Conservation (phyloP, 2,888 invertebrate species). For the Hybos culiciformis region DNA sequence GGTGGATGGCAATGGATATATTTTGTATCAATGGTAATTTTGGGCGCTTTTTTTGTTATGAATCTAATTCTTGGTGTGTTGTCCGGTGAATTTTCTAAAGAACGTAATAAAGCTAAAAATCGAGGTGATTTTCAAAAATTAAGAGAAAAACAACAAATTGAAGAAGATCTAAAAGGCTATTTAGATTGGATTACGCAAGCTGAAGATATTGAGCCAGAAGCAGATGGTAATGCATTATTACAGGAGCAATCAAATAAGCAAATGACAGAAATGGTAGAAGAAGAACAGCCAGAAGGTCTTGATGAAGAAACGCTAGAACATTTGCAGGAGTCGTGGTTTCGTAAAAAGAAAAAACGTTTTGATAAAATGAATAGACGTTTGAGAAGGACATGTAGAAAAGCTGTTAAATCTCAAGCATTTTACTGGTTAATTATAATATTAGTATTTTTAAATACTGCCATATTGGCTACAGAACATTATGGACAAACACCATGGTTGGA, state of each 20-base stretch:
- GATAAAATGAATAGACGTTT: constrained; percentile 79
- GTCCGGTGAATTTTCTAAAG: constrained; percentile 99
- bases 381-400: constrained; percentile 82
- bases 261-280: constrained; percentile 70
- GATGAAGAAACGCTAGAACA: constrained; percentile 56
- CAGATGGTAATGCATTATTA: constrained; percentile 57
- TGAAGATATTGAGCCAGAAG: constrained; percentile 92
- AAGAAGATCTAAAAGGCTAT: constrained; percentile 94
- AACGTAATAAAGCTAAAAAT: constrained; percentile 98
- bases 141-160: constrained; percentile 94
- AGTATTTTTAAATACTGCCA: constrained; percentile 95
- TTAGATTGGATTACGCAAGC: constrained; percentile 99
- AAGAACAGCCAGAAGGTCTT: constrained; percentile 69
- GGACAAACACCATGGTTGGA: constrained; percentile 88
- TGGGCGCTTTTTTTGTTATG: constrained; percentile 99
- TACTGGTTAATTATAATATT: constrained; percentile 98
- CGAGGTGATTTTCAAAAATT: constrained; percentile 97
- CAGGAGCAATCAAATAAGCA: constrained; percentile 56
- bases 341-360: constrained; percentile 69
- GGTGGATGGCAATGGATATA: constrained; percentile 98
- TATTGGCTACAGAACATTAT: constrained; percentile 95
- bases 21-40: constrained; percentile 97
- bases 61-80: constrained; percentile 99
- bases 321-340: constrained; percentile 65
- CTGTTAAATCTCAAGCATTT: constrained; percentile 95